Base-by-base conservation (phyloP, 2,113 vertebrate species). In the Pseudorhombus dupliciocellatus region DNA sequence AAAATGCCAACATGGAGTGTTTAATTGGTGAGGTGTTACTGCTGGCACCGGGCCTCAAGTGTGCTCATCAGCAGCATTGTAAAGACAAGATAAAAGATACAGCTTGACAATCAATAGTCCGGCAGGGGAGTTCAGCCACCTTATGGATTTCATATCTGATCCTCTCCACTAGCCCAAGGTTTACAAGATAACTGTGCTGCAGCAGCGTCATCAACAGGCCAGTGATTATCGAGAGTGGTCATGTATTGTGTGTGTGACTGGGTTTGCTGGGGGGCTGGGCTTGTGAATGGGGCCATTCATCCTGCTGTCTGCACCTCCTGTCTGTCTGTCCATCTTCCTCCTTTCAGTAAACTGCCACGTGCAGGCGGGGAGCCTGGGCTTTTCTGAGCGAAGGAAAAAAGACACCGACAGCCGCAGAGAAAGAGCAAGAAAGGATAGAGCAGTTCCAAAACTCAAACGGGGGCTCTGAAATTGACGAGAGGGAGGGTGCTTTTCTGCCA, bases 71-170 rank as follows among this genome's bases (percentile, higher is more conserved):
- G 73, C 48, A 69, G 55, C 58, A 52, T 76, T 18, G 64, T 69
- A 31, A 70, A 79, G 71, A 61, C 46, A 69, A 52, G 70, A 77
- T 67, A 28, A 73, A 77, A 83, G 59, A 82, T 75, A 58, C 81
- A 79, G 64, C 66, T 59, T 54, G 12, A 62, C 42, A 75, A 88
- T 89, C 80, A 81, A 88, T 87, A 44, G 53, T 58, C 57, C 70
- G 66, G 74, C 48, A 72, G 71, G 37, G 67, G 59, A 72, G 63
- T 78, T 77, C 64, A 71, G 66, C 74, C 74, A 85, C 82, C 72
- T 81, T 84, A 87, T 87, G 59, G 83, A 89, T 88, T 85, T 84
- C 66, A 86, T 84, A 87, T 88, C 57, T 66, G 81, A 80, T 83
- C 52, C 46, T 79, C 65, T 81, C 60, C 42, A 66, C 26, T 30